Conservation (phyloP, 2,888 invertebrate species). For the Graphium colonna region DNA sequence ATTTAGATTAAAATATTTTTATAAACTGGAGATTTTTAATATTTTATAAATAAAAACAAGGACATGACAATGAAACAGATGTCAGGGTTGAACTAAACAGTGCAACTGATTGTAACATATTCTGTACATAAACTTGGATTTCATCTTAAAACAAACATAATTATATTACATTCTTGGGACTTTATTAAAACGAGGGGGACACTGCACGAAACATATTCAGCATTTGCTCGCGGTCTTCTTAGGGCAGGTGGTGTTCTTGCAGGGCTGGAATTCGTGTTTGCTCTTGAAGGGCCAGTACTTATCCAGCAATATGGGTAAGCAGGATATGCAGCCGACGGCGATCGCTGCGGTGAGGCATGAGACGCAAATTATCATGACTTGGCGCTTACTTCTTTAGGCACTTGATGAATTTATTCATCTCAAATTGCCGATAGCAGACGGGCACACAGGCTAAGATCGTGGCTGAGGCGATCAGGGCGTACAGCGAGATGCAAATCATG, state of each 20-base stretch:
- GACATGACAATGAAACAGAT: too few species aligned
- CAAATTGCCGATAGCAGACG: slow-evolving; percentile 56
- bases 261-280: slow-evolving; percentile 25
- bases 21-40: too few species aligned
- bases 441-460: slow-evolving; percentile 63
- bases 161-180: slow-evolving; percentile 9
- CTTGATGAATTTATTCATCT: slow-evolving; percentile 50
- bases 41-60: too few species aligned
- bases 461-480: slow-evolving; percentile 62
- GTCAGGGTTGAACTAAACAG: too few species aligned
- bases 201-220: background rate
- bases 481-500: slow-evolving; percentile 70
- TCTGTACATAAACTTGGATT: too few species aligned
- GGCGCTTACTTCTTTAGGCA: slow-evolving; percentile 47
- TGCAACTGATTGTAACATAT: too few species aligned
- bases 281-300: slow-evolving; percentile 37
- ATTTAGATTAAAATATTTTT: too few species aligned
- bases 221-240: slow-evolving; percentile 27
- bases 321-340: slow-evolving; percentile 46
- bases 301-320: slow-evolving; percentile 49
- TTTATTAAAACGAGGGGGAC: slow-evolving; percentile 8
- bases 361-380: slow-evolving; percentile 52
- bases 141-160: too few species aligned
- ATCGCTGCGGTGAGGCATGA: slow-evolving; percentile 45
- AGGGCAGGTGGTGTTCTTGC: slow-evolving; percentile 49